Evolutionary conservation across 2,797 vertebrate genomes (phyloP).

Genomic region (Neomorphus geoffroyi): DNA sequence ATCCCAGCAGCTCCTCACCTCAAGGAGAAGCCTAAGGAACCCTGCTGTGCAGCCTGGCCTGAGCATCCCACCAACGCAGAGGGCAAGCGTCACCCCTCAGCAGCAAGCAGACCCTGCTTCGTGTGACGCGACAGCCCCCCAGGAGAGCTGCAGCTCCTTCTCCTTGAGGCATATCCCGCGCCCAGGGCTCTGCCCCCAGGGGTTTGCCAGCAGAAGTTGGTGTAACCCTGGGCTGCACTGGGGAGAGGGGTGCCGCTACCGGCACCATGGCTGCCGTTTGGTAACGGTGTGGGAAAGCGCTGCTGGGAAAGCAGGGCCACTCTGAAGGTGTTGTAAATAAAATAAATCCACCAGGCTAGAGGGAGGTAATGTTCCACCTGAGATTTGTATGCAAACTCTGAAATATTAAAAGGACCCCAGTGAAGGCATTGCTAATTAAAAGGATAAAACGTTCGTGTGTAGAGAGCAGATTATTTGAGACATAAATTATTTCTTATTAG

Average conservation of each 20-base stretch:
- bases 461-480: constrained; percentile 41
- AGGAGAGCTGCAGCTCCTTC: background rate
- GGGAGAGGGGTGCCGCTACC: background rate
- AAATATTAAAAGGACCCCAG: constrained; percentile 48
- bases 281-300: background rate
- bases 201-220: background rate
- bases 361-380: constrained; percentile 32
- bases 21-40: background rate
- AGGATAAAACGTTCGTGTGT: background rate
- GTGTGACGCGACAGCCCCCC: fast-evolving
- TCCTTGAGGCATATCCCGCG: background rate
- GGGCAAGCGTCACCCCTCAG: background rate
- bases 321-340: background rate
- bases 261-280: background rate
- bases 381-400: constrained; percentile 38
- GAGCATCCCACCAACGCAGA: background rate
- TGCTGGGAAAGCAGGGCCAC: background rate
- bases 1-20: background rate
- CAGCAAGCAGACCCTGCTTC: background rate
- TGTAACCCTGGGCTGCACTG: background rate
- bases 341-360: constrained; percentile 9
- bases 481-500: constrained; percentile 52
- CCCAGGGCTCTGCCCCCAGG: background rate
- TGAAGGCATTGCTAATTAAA: constrained; percentile 12
- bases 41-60: background rate